These are phyloP conservation scores for Pantala flavescens DNA, from an alignment of 1,140 invertebrate genomes.

Conservation along the genomic window DNA sequence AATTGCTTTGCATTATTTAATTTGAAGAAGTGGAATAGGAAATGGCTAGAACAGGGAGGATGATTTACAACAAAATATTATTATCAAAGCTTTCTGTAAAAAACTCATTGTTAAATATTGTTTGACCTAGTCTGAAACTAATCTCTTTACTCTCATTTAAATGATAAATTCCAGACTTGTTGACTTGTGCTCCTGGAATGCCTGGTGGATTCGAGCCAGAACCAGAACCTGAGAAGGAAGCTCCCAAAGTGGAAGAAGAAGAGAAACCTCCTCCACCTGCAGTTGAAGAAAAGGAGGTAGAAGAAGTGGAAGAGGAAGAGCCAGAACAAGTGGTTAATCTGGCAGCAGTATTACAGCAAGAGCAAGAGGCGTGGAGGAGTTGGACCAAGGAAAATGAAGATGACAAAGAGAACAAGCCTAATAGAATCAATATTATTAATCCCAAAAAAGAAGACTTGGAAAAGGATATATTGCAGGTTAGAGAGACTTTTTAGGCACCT, in stretches of 20 bases:
- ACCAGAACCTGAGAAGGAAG: constrained; percentile 35
- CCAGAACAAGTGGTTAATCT: constrained; percentile 24
- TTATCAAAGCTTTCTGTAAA: no score
- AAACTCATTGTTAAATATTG: no score
- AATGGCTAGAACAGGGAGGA: no score
- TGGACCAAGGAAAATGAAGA: background rate
- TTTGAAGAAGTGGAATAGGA: no score
- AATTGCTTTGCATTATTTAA: no score
- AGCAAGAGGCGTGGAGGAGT: constrained; percentile 18
- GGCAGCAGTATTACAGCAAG: constrained; percentile 30
- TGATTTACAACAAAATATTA: no score
- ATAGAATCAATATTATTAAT: background rate
- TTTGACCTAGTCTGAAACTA: no score
- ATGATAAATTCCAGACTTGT: constrained; percentile 35
- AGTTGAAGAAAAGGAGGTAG: constrained; percentile 11
- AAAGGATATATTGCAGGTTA: background rate
- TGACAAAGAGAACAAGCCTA: background rate
- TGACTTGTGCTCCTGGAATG: constrained; percentile 55
- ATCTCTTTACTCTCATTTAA: no score
- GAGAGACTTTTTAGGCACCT: no score
- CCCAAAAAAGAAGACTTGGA: background rate
- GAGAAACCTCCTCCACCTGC: background rate
- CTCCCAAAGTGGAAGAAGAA: constrained; percentile 25
- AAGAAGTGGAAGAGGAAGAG: constrained; percentile 18
- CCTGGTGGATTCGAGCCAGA: constrained; percentile 38